Conservation (phyloP, 37 sponge, comb jelly and placozoan species). For the Dysidea cf. avara region DNA sequence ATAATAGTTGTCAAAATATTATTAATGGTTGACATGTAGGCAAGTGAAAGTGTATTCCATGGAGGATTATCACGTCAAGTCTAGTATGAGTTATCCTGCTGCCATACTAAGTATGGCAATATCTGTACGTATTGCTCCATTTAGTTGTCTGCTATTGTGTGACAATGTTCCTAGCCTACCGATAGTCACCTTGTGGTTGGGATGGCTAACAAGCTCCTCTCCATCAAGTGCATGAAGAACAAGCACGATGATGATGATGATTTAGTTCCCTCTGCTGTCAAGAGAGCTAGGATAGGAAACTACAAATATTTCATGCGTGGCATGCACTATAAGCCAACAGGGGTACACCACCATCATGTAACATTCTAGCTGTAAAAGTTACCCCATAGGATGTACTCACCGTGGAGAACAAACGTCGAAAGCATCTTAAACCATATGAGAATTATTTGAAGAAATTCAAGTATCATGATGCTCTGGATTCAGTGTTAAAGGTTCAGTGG, state of each 20-base stretch:
- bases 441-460: conserved; percentile 74
- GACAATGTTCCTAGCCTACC: conserved; percentile 57
- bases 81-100: conserved; percentile 86
- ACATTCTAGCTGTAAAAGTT: not conserved
- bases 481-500: conserved; percentile 71
- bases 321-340: conserved; percentile 47
- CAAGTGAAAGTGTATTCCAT: conserved; percentile 94
- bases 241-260: not conserved
- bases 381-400: conserved; percentile 54
- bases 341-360: too few relatives aligned
- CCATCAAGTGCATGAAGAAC: conserved; percentile 47
- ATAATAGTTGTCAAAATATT: not conserved
- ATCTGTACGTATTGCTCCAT: conserved; percentile 66
- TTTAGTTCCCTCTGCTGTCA: too few relatives aligned
- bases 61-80: conserved; percentile 78
- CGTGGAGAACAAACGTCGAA: conserved; percentile 39
- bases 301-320: conserved; percentile 80
- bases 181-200: conserved; percentile 91
- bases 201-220: conserved; percentile 80
- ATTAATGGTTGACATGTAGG: conserved; percentile 18
- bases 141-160: not conserved
- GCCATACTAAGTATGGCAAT: conserved; percentile 84
- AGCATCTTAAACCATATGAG: conserved; percentile 61
- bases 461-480: conserved; percentile 86
- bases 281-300: conserved; percentile 38